phyloP scores from a whole-genome alignment of 2,113 vertebrate species.

The Cryptomyrus ogoouensis region DNA sequence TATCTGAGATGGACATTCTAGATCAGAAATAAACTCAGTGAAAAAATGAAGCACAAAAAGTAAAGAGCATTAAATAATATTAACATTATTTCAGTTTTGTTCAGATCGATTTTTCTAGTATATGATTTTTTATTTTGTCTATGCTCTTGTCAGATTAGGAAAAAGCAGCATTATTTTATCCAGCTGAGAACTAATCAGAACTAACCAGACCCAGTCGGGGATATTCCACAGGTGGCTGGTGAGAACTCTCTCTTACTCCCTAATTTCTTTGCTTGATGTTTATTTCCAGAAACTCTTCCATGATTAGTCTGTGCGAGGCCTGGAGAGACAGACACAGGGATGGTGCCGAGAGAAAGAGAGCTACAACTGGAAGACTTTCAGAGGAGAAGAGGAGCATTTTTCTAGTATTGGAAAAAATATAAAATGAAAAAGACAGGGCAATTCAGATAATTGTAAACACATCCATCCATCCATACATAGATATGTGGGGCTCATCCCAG shows the following conservation, averaged over 20 bases:
- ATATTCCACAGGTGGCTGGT: background rate
- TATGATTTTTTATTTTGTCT: background rate
- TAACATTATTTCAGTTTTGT: background rate
- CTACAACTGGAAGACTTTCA: background rate
- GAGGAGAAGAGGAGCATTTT: background rate
- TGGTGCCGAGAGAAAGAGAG: background rate
- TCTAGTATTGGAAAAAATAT: background rate
- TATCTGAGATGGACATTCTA: background rate
- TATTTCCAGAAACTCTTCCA: background rate
- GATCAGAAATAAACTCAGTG: background rate
- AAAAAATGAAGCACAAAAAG: background rate
- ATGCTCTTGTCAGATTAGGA: background rate
- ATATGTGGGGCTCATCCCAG: background rate
- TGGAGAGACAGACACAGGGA: background rate
- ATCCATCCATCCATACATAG: background rate
- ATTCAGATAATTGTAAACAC: background rate
- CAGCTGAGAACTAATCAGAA: background rate
- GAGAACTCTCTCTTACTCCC: background rate
- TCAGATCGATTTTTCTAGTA: background rate
- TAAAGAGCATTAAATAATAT: background rate
- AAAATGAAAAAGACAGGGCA: background rate
- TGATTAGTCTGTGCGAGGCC: background rate
- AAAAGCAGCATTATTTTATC: background rate
- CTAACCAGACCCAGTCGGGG: background rate
- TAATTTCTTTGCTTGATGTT: background rate